Evolutionary conservation across 2,797 vertebrate genomes (phyloP).

Genomic region (Anomalospiza imberbis): DNA sequence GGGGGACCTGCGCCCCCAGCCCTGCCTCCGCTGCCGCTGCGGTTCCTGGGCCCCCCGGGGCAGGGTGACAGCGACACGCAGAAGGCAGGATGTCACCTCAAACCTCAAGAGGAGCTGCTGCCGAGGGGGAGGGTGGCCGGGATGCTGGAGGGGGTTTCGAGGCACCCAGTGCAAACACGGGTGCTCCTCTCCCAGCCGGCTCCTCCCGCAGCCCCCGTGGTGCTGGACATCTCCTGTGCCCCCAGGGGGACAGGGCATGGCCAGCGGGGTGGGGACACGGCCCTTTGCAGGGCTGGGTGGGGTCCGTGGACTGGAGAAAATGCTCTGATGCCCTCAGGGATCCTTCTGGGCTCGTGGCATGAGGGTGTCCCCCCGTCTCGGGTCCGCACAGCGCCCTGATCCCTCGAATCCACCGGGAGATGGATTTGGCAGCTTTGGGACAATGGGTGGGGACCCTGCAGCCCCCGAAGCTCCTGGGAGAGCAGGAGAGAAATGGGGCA

Average conservation of each 20-base stretch:
- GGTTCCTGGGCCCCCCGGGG: slow-evolving; percentile 21
- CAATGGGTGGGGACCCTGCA: not conserved
- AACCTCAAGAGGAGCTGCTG: slow-evolving; percentile 48
- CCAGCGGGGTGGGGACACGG: rapidly evolving
- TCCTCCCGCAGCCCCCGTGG: not conserved
- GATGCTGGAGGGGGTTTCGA: not conserved
- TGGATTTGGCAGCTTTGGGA: not conserved
- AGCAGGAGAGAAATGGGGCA: not conserved
- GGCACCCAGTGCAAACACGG: not conserved
- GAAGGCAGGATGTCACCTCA: slow-evolving; percentile 61
- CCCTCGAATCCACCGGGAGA: rapidly evolving
- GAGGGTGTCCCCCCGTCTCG: not conserved
- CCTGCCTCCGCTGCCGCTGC: not conserved
- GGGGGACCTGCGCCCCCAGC: not conserved
- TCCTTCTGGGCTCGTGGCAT: rapidly evolving
- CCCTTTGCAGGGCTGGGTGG: rapidly evolving
- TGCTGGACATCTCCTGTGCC: rapidly evolving
- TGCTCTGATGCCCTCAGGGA: not conserved
- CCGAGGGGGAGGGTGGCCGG: not conserved
- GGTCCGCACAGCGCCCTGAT: rapidly evolving
- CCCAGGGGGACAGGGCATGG: not conserved
- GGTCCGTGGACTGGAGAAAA: not conserved
- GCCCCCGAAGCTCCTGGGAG: not conserved
- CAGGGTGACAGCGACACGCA: not conserved
- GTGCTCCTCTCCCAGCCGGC: not conserved